Percentiles rank a stretch among this genome's conserved stretches.
Evolutionary conservation across 2,113 vertebrate genomes (phyloP).

Genomic region (Argyrosomus japonicus): DNA sequence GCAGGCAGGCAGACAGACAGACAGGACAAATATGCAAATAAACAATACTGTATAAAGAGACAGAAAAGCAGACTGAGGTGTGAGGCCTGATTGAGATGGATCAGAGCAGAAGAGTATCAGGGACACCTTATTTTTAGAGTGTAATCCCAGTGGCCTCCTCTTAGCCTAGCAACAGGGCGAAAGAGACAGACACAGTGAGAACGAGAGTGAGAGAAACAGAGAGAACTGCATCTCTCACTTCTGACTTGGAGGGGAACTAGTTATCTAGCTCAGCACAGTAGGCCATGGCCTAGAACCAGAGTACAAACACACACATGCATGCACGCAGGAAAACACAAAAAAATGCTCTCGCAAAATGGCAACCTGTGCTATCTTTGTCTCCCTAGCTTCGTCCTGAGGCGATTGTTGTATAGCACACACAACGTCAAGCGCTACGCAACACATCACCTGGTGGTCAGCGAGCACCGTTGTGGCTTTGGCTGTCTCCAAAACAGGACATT

Average conservation of each 20-base stretch:
- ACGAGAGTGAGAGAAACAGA: conserved; percentile 55
- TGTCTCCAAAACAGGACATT: background rate
- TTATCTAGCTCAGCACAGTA: conserved; percentile 72
- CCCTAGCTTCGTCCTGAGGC: conserved; percentile 1
- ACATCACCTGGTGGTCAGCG: conserved; percentile 8
- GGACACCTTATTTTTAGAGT: conserved; percentile 88
- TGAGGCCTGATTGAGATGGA: conserved; percentile 70
- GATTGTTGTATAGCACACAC: background rate
- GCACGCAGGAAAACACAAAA: conserved; percentile 1
- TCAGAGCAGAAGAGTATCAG: conserved; percentile 83
- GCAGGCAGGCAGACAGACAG: background rate
- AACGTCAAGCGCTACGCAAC: background rate
- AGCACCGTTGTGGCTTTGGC: background rate
- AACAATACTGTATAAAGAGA: background rate
- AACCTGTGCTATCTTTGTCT: conserved; percentile 39
- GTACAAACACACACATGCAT: conserved; percentile 27
- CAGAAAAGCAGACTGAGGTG: conserved; percentile 24
- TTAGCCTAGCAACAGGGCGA: conserved; percentile 83
- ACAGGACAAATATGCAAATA: background rate
- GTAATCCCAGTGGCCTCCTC: conserved; percentile 80
- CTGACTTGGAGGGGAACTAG: conserved; percentile 69
- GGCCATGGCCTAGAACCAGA: conserved; percentile 71
- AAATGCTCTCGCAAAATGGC: conserved; percentile 11
- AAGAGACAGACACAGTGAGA: conserved; percentile 60
- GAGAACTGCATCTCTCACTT: conserved; percentile 67